phyloP scores from a whole-genome alignment of 2,113 vertebrate genomes.

The Thalassarche chlororhynchos region DNA sequence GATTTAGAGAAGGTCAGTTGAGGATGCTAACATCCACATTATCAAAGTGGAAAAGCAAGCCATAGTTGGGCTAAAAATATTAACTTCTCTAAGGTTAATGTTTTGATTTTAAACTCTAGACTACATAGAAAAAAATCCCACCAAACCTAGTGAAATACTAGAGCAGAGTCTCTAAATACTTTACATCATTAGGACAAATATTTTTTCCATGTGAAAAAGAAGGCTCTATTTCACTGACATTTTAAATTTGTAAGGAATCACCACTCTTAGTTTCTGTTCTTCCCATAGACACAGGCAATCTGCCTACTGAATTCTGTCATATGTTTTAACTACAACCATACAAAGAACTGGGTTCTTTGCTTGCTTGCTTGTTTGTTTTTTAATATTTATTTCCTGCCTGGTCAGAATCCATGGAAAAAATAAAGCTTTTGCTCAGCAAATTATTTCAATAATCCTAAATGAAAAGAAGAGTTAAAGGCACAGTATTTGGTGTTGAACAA shows the following conservation, averaged over 20 bases:
- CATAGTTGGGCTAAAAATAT: background rate
- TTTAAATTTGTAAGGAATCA: background rate
- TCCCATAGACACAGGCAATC: background rate
- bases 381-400: background rate
- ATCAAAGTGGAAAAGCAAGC: background rate
- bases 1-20: background rate
- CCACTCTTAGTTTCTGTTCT: background rate
- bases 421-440: background rate
- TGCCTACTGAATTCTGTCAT: background rate
- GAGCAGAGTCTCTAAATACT: background rate
- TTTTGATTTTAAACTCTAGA: background rate
- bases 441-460: background rate
- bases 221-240: fast-evolving
- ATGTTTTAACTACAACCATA: background rate
- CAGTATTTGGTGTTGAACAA: background rate
- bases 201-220: background rate
- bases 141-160: background rate
- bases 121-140: background rate
- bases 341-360: background rate
- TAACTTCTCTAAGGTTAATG: background rate
- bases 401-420: background rate
- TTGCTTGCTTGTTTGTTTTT: background rate
- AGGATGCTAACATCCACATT: background rate
- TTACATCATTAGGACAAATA: background rate
- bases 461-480: background rate